Evolutionary conservation across 2,113 vertebrate genomes (phyloP).

Genomic region (Dromaius novaehollandiae): DNA sequence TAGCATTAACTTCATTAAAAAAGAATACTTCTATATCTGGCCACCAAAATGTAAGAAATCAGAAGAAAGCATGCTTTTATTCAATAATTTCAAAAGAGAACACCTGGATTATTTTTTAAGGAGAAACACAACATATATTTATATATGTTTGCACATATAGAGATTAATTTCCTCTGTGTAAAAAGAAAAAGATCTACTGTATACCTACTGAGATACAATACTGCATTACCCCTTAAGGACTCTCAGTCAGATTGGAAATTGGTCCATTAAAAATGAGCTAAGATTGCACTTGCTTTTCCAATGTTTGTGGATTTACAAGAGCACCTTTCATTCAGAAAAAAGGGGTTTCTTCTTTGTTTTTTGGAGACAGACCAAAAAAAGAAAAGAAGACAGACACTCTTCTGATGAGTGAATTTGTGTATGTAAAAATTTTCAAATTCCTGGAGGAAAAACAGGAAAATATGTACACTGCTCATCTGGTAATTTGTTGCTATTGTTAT

Average conservation of each 20-base stretch:
- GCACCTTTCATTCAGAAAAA: background rate
- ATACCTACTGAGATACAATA: background rate
- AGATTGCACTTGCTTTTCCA: background rate
- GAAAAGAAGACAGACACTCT: background rate
- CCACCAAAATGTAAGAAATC: background rate
- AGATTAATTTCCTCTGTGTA: background rate
- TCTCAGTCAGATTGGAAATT: background rate
- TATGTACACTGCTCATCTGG: background rate
- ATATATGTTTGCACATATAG: background rate
- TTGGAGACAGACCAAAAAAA: background rate
- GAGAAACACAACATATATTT: background rate
- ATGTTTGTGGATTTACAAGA: background rate
- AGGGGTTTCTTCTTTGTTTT: background rate
- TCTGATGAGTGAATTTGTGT: background rate
- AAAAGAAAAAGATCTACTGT: background rate
- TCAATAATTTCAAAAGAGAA: background rate
- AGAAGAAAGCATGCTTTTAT: background rate
- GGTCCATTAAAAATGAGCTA: background rate
- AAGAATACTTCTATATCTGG: background rate
- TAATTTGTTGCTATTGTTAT: background rate
- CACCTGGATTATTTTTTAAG: background rate
- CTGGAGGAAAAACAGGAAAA: background rate
- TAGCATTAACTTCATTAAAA: background rate
- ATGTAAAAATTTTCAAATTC: background rate
- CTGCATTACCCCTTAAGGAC: background rate